Evolutionary conservation across 2,113 vertebrate species (phyloP).

Genomic region (Crocuta crocuta): DNA sequence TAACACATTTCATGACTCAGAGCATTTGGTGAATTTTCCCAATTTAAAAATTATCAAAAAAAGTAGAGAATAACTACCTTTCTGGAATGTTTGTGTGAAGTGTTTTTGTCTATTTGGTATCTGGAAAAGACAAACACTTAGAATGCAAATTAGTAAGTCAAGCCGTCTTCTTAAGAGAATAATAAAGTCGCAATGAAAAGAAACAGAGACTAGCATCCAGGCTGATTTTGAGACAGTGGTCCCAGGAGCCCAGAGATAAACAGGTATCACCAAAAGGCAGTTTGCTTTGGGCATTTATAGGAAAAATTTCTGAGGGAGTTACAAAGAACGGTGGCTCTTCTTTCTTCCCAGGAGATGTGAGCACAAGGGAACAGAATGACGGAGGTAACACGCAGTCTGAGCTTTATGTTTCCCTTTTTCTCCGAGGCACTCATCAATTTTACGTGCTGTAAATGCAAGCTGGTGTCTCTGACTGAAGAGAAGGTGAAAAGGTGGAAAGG

Average conservation of each 20-base stretch:
- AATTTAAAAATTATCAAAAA: neutral
- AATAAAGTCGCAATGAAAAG: neutral
- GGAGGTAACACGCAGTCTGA: neutral
- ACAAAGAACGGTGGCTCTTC: neutral
- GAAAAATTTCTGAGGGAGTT: neutral
- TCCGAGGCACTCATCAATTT: constrained; percentile 37
- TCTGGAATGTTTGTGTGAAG: neutral
- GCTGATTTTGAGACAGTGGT: neutral
- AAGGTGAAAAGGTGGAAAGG: constrained; percentile 28
- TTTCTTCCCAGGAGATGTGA: constrained; percentile 41
- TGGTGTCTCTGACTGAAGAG: constrained; percentile 33
- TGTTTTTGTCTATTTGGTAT: neutral
- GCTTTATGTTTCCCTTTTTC: constrained; percentile 30
- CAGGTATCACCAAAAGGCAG: neutral
- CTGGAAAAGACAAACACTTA: neutral
- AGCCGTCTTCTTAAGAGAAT: neutral
- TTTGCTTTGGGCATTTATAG: constrained; percentile 34
- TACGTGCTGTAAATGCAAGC: constrained; percentile 48
- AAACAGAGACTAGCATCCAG: neutral
- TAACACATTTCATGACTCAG: neutral
- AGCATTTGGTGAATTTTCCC: neutral
- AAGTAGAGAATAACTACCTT: neutral
- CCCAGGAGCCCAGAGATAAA: constrained; percentile 46
- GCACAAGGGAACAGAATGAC: neutral
- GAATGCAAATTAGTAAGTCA: neutral